Base-by-base conservation (phyloP, 1,140 invertebrate genomes). In the Musca domestica region DNA sequence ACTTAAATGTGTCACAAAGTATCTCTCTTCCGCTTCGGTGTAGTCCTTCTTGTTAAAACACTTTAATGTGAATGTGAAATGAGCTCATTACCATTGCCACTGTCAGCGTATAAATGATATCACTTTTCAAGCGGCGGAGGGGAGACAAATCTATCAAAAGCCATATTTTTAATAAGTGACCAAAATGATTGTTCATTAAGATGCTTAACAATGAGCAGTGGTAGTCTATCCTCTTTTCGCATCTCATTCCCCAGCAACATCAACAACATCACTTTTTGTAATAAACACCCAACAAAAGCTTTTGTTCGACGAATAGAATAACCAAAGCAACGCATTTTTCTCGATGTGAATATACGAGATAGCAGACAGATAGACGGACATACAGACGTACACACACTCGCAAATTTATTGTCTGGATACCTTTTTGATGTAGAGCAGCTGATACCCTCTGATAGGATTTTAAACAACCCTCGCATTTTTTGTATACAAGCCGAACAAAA, bases 201-300 rank as follows among this genome's bases (percentile, higher is more conserved):
- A 61, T 61, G 14, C 27, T 61, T 61, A 61, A 61, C 56, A 30
- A 61, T 41, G 34, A 41, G 34, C 12, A 41, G 10, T n/a, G n/a
- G 4, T 12, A 41, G 34, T 41, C 34, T 41, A 41, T 41, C 34
- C 34, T 41, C 34, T 41, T 41, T 41, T 10, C 4, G n/a, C 34
- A 41, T 12, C 34, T 41, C 34, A 41, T 41, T 12, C 34, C 34
- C 34, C 34, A 5, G 5, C 6, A n/a, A n/a, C n/a, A n/a, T n/a
- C 34, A 41, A 41, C 10, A 41, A 7, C 34, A 5, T 27, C 27
- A 61, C 17, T 41, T 41, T 12, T 41, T 41, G 34, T 41, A 41
- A 61, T 61, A 61, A 61, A 61, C 56, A 61, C 56, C 56, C 34
- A 61, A 61, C 56, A 61, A 61, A 61, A 61, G 54, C 15, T 61